Percentiles rank a stretch among this genome's conserved stretches.
Evolutionary conservation across 2,888 invertebrate species (phyloP).

Genomic region (Sphecodes monilicornis): DNA sequence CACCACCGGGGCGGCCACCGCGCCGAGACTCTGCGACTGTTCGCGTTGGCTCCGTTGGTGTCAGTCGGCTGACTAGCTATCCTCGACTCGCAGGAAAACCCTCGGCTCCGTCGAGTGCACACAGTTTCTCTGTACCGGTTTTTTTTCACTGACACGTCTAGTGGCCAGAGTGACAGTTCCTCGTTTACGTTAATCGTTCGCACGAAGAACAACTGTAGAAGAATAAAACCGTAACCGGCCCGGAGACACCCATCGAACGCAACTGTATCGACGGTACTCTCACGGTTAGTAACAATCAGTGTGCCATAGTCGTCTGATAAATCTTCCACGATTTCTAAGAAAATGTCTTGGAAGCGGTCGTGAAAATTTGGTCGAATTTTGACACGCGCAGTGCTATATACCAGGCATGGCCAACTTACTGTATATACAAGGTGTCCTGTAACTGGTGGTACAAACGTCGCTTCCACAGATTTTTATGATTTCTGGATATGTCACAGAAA

Average conservation of each 20-base stretch:
- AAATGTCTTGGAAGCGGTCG: not conserved
- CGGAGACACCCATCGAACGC: constrained; percentile 40
- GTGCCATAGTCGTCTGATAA: not conserved
- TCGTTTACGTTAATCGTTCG: not conserved
- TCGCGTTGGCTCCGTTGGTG: constrained; percentile 14
- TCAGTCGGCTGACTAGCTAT: constrained; percentile 35
- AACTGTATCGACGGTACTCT: constrained; percentile 43
- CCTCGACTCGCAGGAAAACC: not conserved
- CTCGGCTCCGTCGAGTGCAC: constrained; percentile 5
- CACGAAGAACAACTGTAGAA: not conserved
- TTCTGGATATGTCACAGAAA: no score
- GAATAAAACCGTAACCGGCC: constrained; percentile 1
- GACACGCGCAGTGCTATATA: not conserved
- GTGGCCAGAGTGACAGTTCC: constrained; percentile 32
- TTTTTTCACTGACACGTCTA: constrained; percentile 14
- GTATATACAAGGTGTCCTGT: no score
- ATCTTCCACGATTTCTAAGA: not conserved
- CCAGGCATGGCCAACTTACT: no score
- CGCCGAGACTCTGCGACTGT: constrained; percentile 43
- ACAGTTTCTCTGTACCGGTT: constrained; percentile 32
- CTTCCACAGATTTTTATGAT: no score
- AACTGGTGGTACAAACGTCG: no score
- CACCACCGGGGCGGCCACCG: constrained; percentile 27
- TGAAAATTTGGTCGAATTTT: not conserved
- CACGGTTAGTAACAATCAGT: constrained; percentile 54